A percentile compares a stretch with the other conserved stretches of the same genome.
phyloP scores from a whole-genome alignment of 1,140 invertebrate genomes.

The Odontomachus brunneus region DNA sequence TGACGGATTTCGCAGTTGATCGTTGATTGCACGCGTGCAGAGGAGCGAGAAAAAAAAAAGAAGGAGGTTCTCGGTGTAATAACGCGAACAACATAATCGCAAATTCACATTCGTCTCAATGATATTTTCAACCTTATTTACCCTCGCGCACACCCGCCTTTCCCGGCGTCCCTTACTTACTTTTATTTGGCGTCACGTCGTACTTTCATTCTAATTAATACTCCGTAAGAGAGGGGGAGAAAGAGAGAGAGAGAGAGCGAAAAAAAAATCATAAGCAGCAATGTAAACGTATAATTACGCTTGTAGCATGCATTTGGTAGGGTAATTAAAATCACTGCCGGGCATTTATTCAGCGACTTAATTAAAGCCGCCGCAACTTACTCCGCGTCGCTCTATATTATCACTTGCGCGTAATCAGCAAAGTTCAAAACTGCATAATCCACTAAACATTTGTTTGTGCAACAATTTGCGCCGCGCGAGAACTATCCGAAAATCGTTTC shows the following conservation, averaged over 20 bases:
- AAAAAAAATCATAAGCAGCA: constrained; percentile 46
- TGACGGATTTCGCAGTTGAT: constrained; percentile 14
- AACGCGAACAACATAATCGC: constrained; percentile 26
- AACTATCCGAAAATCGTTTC: background rate
- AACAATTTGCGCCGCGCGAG: background rate
- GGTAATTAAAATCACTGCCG: constrained; percentile 47
- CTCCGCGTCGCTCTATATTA: constrained; percentile 28
- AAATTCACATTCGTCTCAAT: constrained; percentile 37
- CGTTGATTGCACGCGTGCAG: constrained; percentile 7
- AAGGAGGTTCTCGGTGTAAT: background rate
- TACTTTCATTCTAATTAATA: constrained; percentile 45
- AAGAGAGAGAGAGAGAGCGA: constrained; percentile 14
- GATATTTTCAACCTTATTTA: constrained; percentile 32
- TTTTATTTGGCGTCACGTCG: constrained; percentile 33
- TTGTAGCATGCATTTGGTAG: constrained; percentile 48
- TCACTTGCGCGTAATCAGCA: constrained; percentile 39
- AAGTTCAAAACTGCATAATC: constrained; percentile 10
- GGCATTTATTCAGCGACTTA: constrained; percentile 49
- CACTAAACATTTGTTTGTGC: constrained; percentile 23
- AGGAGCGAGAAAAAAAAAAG: background rate
- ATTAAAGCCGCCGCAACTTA: constrained; percentile 43
- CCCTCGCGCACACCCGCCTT: background rate
- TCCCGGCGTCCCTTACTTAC: constrained; percentile 1
- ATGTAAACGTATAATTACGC: constrained; percentile 53
- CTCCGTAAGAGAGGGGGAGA: constrained; percentile 3